A percentile compares a stretch with the other conserved stretches of the same genome.
Evolutionary conservation across 2,888 invertebrate species (phyloP).

Genomic region (Tetramorium bicarinatum): DNA sequence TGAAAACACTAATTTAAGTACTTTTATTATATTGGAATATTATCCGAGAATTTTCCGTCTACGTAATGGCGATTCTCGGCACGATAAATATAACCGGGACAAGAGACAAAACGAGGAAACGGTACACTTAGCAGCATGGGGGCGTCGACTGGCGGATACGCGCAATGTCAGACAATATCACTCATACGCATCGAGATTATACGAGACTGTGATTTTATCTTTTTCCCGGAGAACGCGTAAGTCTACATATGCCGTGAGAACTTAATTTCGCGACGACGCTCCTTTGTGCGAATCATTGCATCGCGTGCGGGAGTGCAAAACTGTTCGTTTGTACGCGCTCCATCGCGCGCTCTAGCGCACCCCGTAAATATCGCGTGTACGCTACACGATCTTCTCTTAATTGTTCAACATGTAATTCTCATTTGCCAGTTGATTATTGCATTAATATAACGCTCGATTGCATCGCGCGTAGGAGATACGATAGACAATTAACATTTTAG

Average conservation of each 20-base stretch:
- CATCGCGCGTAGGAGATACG: background rate
- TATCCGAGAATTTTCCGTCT: background rate
- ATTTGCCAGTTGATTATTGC: background rate
- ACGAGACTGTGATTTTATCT: conserved; percentile 49
- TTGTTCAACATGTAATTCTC: conserved; percentile 3
- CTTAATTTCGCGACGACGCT: conserved; percentile 47
- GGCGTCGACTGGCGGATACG: conserved; percentile 22
- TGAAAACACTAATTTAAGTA: background rate
- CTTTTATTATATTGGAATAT: background rate
- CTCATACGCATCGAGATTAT: conserved; percentile 33
- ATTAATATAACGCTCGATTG: background rate
- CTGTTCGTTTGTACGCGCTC: conserved; percentile 3
- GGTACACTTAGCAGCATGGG: background rate
- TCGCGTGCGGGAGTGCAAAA: conserved; percentile 30
- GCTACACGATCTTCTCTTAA: conserved; percentile 21
- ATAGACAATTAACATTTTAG: conserved; percentile 10
- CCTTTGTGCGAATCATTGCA: conserved; percentile 21
- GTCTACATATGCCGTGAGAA: conserved; percentile 54
- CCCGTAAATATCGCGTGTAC: background rate
- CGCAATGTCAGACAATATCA: conserved; percentile 61
- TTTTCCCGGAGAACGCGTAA: conserved; percentile 44
- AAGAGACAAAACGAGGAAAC: conserved; percentile 50
- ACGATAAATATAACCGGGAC: conserved; percentile 25
- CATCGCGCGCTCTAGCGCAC: background rate
- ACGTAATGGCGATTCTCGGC: background rate